A percentile compares a stretch with the other conserved stretches of the same genome.
phyloP scores from a whole-genome alignment of 2,797 vertebrate genomes.

The Myiotriccus ornatus region DNA sequence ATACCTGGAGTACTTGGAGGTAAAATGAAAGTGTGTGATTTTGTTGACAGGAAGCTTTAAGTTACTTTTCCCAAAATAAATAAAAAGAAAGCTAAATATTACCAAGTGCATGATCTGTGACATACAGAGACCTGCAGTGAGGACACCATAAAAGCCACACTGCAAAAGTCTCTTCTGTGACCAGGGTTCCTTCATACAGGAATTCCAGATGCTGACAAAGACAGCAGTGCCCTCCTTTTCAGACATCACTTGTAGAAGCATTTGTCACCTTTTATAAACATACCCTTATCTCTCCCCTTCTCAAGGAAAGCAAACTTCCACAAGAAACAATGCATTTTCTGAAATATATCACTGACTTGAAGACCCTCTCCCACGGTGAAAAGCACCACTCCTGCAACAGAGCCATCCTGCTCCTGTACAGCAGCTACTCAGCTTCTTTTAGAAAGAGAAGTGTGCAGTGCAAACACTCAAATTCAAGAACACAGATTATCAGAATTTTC shows the following conservation, averaged over 20 bases:
- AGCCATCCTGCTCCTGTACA: background rate
- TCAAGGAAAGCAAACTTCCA: background rate
- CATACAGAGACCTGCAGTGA: background rate
- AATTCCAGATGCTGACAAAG: background rate
- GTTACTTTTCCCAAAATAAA: background rate
- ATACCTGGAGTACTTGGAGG: background rate
- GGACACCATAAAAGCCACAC: background rate
- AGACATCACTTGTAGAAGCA: background rate
- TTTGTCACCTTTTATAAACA: background rate
- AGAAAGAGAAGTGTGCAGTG: background rate
- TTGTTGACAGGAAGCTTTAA: background rate
- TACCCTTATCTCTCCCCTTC: background rate
- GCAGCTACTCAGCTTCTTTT: background rate
- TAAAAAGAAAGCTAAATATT: background rate
- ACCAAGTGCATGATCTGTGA: background rate
- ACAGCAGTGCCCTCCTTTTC: background rate
- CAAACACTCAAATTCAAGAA: background rate
- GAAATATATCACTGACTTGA: background rate
- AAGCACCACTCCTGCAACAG: background rate
- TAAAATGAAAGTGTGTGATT: background rate
- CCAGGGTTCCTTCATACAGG: background rate
- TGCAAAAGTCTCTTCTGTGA: background rate
- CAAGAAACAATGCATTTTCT: background rate
- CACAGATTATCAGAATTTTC: background rate
- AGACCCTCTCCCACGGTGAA: background rate